Percentiles rank a stretch among this genome's conserved stretches.
Evolutionary conservation across 1,140 invertebrate species (phyloP).

Genomic region (Grapholita molesta): DNA sequence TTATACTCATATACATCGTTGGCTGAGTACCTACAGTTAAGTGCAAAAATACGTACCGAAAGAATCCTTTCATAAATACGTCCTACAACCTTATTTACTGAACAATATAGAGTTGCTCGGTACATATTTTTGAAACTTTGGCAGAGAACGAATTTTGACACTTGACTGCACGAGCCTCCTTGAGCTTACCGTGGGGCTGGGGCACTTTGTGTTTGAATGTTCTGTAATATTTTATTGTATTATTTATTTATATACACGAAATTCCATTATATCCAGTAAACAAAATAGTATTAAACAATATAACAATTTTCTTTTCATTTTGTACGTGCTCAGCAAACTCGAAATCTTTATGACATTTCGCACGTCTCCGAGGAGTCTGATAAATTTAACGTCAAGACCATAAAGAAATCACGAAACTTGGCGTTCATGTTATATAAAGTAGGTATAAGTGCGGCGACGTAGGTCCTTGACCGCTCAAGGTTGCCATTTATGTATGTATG

Average conservation of each 20-base stretch:
- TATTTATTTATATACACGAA: not conserved
- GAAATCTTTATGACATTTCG: not conserved
- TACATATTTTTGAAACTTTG: too few species aligned
- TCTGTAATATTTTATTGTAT: too few species aligned
- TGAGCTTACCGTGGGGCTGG: too few species aligned
- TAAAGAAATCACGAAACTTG: conserved; percentile 10
- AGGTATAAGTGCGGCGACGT: not conserved
- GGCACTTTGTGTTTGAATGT: too few species aligned
- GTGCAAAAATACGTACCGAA: too few species aligned
- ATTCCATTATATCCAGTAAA: not conserved
- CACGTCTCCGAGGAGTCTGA: not conserved
- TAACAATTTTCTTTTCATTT: not conserved
- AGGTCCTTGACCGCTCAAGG: conserved; percentile 59
- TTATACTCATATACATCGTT: too few species aligned
- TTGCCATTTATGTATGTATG: conserved; percentile 24
- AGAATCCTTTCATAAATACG: too few species aligned
- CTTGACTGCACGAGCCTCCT: too few species aligned
- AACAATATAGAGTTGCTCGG: too few species aligned
- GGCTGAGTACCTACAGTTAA: too few species aligned
- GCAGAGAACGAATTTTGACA: too few species aligned
- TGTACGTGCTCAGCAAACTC: not conserved
- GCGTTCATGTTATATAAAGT: conserved; percentile 2
- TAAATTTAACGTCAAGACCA: not conserved
- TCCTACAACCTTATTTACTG: too few species aligned
- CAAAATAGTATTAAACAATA: not conserved